Evolutionary conservation across 2,888 invertebrate species (phyloP), one percentile per base, ranked within the genome.

Genomic region (Sphaeridia pumilis): DNA sequence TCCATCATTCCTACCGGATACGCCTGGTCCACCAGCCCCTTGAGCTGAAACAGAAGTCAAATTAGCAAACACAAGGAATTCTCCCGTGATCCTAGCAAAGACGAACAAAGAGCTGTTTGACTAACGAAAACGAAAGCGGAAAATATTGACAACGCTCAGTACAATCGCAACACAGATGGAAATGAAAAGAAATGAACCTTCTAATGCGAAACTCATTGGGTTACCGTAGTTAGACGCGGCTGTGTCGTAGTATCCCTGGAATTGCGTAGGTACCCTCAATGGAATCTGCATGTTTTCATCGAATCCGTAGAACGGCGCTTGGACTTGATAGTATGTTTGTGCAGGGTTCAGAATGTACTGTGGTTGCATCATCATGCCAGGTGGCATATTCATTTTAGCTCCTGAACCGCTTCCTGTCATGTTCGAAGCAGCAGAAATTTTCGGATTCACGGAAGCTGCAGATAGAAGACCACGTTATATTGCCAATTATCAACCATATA

Each of bases 181-280:
- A 20, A 49, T 36, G 42, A 42, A 48, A 46, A 48, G 43, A 46
- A 28, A 47, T 52, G 47, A 47, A 52, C 52, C 52, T 52, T 52
- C 52, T n/a, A 52, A 34, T 46, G 46, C 44, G 47, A 52, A 52
- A 47, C 52, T 52, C 52, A 52, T 52, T 4, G 52, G 47, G 47
- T 52, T 52, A 52, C 55, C 51, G 38, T 52, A 52, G 47, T 46
- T 55, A 35, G 54, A 44, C 35, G 46, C 52, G 42, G 26, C 57
- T 3, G 61, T 59, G 49, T 63, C 65, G 46, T 62, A 63, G 55
- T 65, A 65, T 44, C 61, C 60, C 52, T 58, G 55, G 36, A 62
- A 55, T 7, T 59, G 60, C 43, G 56, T 59, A 54, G 61, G 60
- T 49, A 60, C 47, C 49, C 63, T 59, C 50, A 56, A 58, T 53